Conservation (phyloP, 2,797 vertebrate genomes). For the Coregonus suidteri region DNA sequence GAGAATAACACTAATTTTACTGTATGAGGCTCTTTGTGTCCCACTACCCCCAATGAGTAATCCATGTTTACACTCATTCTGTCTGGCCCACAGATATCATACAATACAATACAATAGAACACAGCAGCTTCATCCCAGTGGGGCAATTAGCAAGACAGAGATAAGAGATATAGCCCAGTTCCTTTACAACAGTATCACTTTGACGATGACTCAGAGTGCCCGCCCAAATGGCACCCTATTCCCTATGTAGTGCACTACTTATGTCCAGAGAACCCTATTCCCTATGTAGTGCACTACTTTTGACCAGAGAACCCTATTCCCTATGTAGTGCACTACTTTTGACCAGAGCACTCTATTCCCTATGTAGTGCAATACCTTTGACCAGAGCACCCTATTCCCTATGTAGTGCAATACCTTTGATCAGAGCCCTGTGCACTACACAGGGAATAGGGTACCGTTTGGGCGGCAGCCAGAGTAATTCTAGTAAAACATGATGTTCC, state of each 20-base stretch:
- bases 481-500: neutral
- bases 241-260: too few species aligned
- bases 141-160: neutral
- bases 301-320: too few species aligned
- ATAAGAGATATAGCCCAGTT: neutral
- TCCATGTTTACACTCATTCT: neutral
- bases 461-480: neutral
- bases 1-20: neutral
- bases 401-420: too few species aligned
- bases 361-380: too few species aligned
- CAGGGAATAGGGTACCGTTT: neutral
- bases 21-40: neutral
- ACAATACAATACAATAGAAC: neutral
- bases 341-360: too few species aligned
- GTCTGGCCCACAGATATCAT: neutral
- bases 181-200: neutral
- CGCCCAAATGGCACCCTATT: too few species aligned
- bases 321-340: too few species aligned
- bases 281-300: too few species aligned
- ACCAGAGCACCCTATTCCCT: too few species aligned
- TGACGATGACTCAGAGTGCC: slow-evolving; percentile 3
- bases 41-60: slow-evolving; percentile 1
- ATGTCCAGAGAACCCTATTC: too few species aligned
- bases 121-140: neutral
- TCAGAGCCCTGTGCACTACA: neutral